Percentiles rank a stretch among this genome's conserved stretches.
Evolutionary conservation across 1,140 invertebrate genomes (phyloP).

Genomic region (Cotesia glomerata): DNA sequence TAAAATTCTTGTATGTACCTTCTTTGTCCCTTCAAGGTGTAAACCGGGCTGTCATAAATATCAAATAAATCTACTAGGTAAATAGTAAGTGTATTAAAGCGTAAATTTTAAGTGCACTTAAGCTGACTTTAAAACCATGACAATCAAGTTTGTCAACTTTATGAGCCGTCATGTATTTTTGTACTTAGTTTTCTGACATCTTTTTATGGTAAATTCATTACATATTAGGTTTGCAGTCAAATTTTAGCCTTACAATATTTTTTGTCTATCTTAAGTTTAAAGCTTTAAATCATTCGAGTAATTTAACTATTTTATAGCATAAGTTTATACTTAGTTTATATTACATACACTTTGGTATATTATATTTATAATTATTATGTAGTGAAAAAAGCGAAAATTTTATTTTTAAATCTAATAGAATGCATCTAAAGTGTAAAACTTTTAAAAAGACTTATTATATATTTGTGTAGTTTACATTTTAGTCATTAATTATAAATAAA

Average conservation of each 20-base stretch:
- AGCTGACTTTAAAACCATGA: background rate
- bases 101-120: background rate
- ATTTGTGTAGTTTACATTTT: too few species aligned
- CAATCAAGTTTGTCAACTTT: conserved; percentile 5
- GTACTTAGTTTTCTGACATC: background rate
- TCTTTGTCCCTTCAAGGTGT: too few species aligned
- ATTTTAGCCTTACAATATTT: too few species aligned
- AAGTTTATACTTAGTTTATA: conserved; percentile 12
- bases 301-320: conserved; percentile 37
- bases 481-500: too few species aligned
- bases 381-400: too few species aligned
- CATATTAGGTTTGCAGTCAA: background rate
- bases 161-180: background rate
- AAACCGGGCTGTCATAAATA: background rate
- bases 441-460: too few species aligned
- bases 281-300: conserved; percentile 19
- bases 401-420: too few species aligned
- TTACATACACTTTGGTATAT: too few species aligned
- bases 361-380: too few species aligned
- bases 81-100: background rate
- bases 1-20: too few species aligned
- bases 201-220: background rate
- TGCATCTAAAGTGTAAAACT: too few species aligned
- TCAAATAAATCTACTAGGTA: background rate
- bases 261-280: background rate